phyloP scores from a whole-genome alignment of 2,113 vertebrate genomes.

The Brienomyrus brachyistius region DNA sequence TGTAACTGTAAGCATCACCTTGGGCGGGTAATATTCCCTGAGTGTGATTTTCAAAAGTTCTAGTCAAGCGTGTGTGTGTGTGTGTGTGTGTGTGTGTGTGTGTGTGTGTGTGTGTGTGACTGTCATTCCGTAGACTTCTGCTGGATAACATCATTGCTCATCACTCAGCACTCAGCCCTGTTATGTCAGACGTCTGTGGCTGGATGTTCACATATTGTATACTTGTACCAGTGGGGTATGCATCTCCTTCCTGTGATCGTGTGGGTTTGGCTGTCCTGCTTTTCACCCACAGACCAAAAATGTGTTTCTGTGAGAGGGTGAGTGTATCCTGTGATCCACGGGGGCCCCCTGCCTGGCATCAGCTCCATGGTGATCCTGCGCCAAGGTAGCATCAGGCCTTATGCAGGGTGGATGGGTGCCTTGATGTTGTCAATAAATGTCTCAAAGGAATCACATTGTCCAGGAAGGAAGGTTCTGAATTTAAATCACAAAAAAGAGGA shows the following conservation, averaged over 20 bases:
- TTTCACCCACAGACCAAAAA: not conserved
- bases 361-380: not conserved
- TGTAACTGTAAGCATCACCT: not conserved
- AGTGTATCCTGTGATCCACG: not conserved
- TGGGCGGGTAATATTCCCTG: not conserved
- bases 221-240: not conserved
- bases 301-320: not conserved
- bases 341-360: not conserved
- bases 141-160: not conserved
- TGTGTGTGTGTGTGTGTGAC: not conserved
- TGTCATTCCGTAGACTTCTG: not conserved
- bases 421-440: not conserved
- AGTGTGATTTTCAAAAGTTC: not conserved
- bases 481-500: not conserved
- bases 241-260: not conserved
- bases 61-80: not conserved
- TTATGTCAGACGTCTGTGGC: not conserved
- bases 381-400: not conserved
- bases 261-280: not conserved
- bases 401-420: not conserved
- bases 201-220: not conserved
- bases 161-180: not conserved
- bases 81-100: not conserved
- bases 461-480: not conserved
- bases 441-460: not conserved